Percentiles rank a stretch among this genome's conserved stretches.
Conservation (phyloP, 2,888 invertebrate species). For the Cantharis lateralis region DNA sequence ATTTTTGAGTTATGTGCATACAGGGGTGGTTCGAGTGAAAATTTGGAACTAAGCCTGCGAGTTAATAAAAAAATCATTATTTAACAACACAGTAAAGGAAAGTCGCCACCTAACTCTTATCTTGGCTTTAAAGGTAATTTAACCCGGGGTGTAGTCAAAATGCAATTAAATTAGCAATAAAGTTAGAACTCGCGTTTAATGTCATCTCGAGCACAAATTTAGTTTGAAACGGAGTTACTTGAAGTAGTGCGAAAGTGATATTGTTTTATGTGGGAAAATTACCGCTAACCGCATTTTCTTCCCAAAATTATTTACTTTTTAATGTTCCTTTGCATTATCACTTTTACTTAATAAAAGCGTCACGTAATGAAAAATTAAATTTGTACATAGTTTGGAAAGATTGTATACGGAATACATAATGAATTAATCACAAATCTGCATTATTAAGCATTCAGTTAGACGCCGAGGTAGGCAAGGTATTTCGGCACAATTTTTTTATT, state of each 20-base stretch:
- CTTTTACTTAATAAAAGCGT: neutral
- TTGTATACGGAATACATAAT: neutral
- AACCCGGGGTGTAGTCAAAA: constrained; percentile 13
- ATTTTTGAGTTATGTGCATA: neutral
- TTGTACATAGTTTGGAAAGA: neutral
- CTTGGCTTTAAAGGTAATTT: constrained; percentile 13
- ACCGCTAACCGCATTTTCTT: neutral
- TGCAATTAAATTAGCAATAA: constrained; percentile 20
- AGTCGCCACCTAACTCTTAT: constrained; percentile 9
- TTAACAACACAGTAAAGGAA: constrained; percentile 1
- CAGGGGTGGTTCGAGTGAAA: neutral
- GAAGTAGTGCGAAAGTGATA: neutral
- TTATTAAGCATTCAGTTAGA: neutral
- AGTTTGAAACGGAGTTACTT: neutral
- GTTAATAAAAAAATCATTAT: neutral
- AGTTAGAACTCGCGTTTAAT: constrained; percentile 10
- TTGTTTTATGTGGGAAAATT: constrained; percentile 1
- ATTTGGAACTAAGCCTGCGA: neutral
- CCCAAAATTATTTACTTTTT: neutral
- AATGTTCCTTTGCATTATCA: neutral
- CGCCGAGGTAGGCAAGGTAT: neutral
- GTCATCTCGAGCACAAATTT: constrained; percentile 8
- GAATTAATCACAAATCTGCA: neutral
- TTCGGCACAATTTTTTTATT: neutral
- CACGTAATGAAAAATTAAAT: neutral